phyloP scores from a whole-genome alignment of 2,113 vertebrate genomes.

The Anguilla japonica region DNA sequence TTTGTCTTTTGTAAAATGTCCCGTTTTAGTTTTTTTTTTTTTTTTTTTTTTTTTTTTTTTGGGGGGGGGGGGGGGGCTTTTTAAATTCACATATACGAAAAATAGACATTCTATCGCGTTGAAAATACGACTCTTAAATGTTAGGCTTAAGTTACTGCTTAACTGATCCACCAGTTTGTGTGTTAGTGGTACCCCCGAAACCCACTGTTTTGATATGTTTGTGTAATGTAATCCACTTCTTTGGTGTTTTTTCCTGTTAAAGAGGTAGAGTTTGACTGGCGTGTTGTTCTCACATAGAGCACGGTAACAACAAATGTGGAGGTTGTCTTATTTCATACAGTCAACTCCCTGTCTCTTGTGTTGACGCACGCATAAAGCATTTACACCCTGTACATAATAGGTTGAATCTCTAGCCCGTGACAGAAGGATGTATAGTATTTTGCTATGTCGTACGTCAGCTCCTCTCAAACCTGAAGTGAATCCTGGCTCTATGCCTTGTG shows the following conservation, averaged over 20 bases:
- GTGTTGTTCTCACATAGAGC: conserved; percentile 28
- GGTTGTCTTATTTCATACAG: conserved; percentile 59
- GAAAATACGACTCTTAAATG: not conserved
- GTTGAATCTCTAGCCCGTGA: conserved; percentile 56
- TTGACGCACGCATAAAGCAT: conserved; percentile 41
- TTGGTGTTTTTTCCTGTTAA: conserved; percentile 28
- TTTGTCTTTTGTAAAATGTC: not conserved
- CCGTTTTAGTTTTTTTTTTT: conserved; percentile 1
- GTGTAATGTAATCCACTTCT: conserved; percentile 23
- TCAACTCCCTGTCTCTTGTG: conserved; percentile 33
- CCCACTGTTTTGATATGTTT: conserved; percentile 15
- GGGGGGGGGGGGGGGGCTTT: not conserved
- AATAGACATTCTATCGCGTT: not conserved
- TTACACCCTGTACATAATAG: conserved; percentile 58
- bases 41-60: no score
- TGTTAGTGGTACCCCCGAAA: conserved; percentile 6
- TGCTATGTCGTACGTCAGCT: conserved; percentile 62
- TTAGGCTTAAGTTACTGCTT: not conserved
- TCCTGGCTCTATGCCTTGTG: conserved; percentile 66
- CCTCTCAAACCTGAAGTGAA: conserved; percentile 49
- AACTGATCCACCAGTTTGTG: not conserved
- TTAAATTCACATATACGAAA: not conserved
- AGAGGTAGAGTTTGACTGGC: conserved; percentile 14
- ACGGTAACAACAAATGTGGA: conserved; percentile 48
- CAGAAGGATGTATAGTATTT: conserved; percentile 66